Evolutionary conservation across 2,113 vertebrate genomes (phyloP).

Genomic region (Bettongia penicillata): DNA sequence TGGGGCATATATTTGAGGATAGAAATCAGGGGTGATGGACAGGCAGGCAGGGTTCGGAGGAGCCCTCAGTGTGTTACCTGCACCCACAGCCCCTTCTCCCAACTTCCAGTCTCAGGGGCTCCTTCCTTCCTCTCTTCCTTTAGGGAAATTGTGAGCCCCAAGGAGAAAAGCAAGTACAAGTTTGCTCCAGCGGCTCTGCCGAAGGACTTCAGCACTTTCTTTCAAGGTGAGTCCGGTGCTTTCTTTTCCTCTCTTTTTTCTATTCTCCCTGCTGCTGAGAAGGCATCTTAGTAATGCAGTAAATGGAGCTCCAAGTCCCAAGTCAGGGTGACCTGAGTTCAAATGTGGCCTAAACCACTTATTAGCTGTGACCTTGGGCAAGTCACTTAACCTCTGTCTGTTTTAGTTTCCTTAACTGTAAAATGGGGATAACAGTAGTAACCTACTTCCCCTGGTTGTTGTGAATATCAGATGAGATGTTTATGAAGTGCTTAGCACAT

Average conservation of each 20-base stretch:
- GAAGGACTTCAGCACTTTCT: conserved; percentile 88
- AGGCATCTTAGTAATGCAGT: not conserved
- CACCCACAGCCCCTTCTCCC: not conserved
- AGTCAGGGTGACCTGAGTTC: not conserved
- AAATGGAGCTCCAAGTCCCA: not conserved
- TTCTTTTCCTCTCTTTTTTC: not conserved
- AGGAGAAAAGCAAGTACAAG: conserved; percentile 97
- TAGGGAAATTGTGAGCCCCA: conserved; percentile 92
- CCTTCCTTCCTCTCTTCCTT: not conserved
- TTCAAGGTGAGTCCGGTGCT: conserved; percentile 86
- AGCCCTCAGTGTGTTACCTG: not conserved
- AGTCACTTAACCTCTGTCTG: not conserved
- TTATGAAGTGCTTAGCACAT: too few species aligned
- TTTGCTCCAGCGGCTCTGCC: conserved; percentile 90
- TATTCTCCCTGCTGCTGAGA: not conserved
- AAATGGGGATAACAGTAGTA: not conserved
- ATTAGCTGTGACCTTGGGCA: not conserved
- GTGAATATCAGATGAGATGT: too few species aligned
- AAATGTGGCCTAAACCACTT: not conserved
- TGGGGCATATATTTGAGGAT: not conserved
- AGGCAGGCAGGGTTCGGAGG: not conserved
- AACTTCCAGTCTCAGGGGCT: not conserved
- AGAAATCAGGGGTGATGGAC: not conserved
- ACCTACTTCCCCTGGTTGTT: too few species aligned
- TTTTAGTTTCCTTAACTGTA: not conserved